Evolutionary conservation across 92 coral and sea anemone species (phyloP).

Genomic region (Paramuricea clavata): DNA sequence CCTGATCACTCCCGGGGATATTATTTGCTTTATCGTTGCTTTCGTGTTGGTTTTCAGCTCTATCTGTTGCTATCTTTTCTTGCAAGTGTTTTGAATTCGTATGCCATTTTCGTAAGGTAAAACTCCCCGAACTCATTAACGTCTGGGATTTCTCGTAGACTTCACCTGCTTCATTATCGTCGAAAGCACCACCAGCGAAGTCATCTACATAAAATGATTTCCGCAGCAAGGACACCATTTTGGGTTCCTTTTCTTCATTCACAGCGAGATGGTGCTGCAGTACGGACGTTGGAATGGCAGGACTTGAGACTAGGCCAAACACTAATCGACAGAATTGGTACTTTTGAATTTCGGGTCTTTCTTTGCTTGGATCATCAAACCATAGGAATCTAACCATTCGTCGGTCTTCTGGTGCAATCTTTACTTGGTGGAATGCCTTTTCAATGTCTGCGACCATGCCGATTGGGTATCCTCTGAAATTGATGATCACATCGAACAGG

Average conservation of each 20-base stretch:
- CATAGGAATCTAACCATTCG: constrained; percentile 38
- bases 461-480: constrained; percentile 32
- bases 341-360: constrained; percentile 51
- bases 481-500: constrained; percentile 21
- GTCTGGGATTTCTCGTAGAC: constrained; percentile 28
- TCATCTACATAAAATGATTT: constrained; percentile 47
- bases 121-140: constrained; percentile 43
- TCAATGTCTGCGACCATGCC: constrained; percentile 28
- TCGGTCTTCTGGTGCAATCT: constrained; percentile 29
- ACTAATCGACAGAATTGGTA: constrained; percentile 37
- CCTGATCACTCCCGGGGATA: not conserved
- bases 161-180: constrained; percentile 32
- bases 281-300: constrained; percentile 40
- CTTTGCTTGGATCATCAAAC: constrained; percentile 30
- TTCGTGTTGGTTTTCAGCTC: not conserved
- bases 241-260: constrained; percentile 38
- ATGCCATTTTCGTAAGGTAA: constrained; percentile 54
- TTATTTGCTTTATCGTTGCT: not conserved
- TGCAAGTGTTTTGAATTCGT: constrained; percentile 32
- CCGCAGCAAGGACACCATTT: constrained; percentile 22
- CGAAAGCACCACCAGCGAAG: constrained; percentile 30
- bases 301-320: constrained; percentile 49
- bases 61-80: not conserved
- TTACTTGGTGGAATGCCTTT: constrained; percentile 33
- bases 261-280: constrained; percentile 38